Base-by-base conservation (phyloP, 2,888 invertebrate genomes). In the Drosophila stalkeri region DNA sequence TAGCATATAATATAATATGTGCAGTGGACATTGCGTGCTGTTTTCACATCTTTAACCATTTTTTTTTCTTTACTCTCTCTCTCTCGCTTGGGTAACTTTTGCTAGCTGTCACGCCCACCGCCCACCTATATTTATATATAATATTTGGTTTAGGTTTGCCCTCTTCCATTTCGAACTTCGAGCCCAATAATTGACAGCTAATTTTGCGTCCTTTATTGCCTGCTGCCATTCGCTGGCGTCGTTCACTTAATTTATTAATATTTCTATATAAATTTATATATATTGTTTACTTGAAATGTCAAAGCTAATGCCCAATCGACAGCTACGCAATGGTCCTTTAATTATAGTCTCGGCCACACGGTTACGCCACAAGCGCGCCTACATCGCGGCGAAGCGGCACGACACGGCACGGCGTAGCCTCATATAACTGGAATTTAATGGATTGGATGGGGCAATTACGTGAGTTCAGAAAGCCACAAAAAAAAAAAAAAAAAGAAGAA, bases 181-280 rank as follows among this genome's bases (percentile, higher is more conserved):
- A 72, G 71, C 83, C 84, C 87, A 86, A 51, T 86, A 84, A 89
- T 86, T 89, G 85, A 86, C 85, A 89, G 89, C 87, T 89, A 86
- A 86, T 86, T 86, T 86, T 71, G 71, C 65, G 60, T 66, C 74
- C 68, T 84, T 84, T 81, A 86, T 86, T 81, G 82, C 73, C 72
- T 70, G 69, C 66, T 67, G 69, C 66, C 75, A 56, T 46, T 47
- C 63, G 63, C 68, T 71, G 12, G 64, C 75, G 80, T 75, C 77
- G 80, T 75, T 80, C 78, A 83, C 67, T 78, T 82, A 81, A 82
- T 83, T 79, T 89, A 89, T 86, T 79, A 76, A 73, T 73, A 81
- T 75, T 70, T 77, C 66, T 77, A 52, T 77, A 73, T 77, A 67
- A 64, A 64, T 56, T 59, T 74, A 70, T 70, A 31, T 12, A 35